These are phyloP conservation scores for Ginglymostoma cirratum DNA, from an alignment of 2,113 vertebrate genomes.

Conservation along the genomic window DNA sequence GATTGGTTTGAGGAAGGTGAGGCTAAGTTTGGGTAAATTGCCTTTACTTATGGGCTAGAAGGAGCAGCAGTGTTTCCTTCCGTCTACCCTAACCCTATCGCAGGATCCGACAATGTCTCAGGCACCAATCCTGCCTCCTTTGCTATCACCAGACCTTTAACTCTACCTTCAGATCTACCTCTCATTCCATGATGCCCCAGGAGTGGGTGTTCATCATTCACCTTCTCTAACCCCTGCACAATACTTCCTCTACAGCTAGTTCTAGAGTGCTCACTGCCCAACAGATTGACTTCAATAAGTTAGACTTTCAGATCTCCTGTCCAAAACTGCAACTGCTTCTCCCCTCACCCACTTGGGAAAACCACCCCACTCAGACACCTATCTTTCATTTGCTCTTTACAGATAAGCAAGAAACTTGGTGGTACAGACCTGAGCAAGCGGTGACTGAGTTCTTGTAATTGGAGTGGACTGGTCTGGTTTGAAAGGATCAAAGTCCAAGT, in stretches of 20 bases:
- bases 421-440: conserved; percentile 64
- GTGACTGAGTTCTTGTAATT: conserved; percentile 58
- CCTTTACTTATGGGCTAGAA: background rate
- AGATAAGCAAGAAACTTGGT: background rate
- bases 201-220: background rate
- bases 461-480: conserved; percentile 67
- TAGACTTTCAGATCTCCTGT: background rate
- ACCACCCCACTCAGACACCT: background rate
- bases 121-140: no score
- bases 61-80: background rate
- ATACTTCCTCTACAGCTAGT: background rate
- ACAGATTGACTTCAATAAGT: background rate
- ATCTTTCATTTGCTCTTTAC: background rate
- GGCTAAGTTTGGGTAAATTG: background rate
- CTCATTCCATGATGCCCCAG: no score
- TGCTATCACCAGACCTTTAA: no score
- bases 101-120: no score
- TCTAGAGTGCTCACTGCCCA: background rate
- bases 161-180: no score
- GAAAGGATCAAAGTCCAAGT: conserved; percentile 93
- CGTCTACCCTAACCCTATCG: no score
- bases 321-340: background rate
- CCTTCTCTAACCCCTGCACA: background rate
- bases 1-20: background rate
- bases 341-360: background rate